Evolutionary conservation across 92 coral and sea anemone genomes (phyloP), one percentile per base, ranked within the genome.

Genomic region (Hydrozoanthus gracilis): DNA sequence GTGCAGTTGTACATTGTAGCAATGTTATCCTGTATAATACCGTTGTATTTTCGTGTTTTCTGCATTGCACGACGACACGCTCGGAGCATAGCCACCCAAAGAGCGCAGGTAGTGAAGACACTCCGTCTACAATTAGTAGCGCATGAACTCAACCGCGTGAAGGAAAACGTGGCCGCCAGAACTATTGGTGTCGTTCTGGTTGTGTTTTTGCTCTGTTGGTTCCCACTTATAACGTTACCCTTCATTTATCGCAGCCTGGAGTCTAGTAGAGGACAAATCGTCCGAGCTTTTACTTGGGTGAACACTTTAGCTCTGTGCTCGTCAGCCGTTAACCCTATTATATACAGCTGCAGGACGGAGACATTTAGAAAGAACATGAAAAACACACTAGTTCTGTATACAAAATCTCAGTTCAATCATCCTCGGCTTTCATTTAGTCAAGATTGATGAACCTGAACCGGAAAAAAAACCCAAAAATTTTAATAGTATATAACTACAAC

Each of bases 241-340:
- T 71, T 89, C 82, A 50, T 93, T 62, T 93, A 87, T 76, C 88
- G 95, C 27, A 85, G 88, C 78, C 78, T 77, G 17, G n/a, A 27
- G 54, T 55, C 45, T 55, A 55, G 87, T 79, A 89, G 87, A 39
- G 62, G 80, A 61, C 51, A 44, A 13, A 86, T 92, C 8, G 79
- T 58, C 20, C 74, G 80, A 9, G 88, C 90, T 15, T 93, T 96
- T 73, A 91, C 90, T 71, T 94, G 98, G 94, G 98, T 88, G 1
- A 95, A 94, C 71, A 94, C 99, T 67, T 76, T 96, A 1, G 99
- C 96, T 6, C 87, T 96, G 3, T 94, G 98, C 35, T 94, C 98
- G 15, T 94, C 98, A 7, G 96, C 99, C 44, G 13, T 90, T 14
- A 96, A 96, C 71, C 99, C 99, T 5, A 65, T 96, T 3, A 93